A percentile compares a stretch with the other conserved stretches of the same genome.
phyloP scores from a whole-genome alignment of 1,140 invertebrate species.

The Akabosia matsudoensis region DNA sequence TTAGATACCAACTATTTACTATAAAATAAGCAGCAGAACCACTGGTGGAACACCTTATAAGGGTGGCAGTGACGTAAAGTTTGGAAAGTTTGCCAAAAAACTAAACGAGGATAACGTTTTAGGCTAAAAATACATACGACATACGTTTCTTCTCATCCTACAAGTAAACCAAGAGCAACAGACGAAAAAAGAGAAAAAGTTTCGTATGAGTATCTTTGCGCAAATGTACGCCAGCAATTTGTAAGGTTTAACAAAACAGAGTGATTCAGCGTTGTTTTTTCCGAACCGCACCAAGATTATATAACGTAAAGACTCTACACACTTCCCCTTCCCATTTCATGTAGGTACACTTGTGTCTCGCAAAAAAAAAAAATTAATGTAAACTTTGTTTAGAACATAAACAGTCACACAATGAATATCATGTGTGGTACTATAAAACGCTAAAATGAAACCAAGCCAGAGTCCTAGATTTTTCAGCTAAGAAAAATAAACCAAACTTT shows the following conservation, averaged over 20 bases:
- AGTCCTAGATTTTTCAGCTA: constrained; percentile 13
- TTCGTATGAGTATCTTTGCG: background rate
- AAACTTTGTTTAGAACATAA: background rate
- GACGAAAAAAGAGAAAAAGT: background rate
- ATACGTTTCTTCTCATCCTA: constrained; percentile 15
- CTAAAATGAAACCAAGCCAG: constrained; percentile 1
- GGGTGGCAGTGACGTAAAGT: constrained; percentile 35
- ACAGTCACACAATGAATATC: background rate
- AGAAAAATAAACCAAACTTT: constrained; percentile 14
- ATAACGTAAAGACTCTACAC: too few relatives aligned
- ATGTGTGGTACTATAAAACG: too few relatives aligned
- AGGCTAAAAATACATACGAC: constrained; percentile 45
- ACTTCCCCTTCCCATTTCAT: too few relatives aligned
- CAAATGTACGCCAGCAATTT: too few relatives aligned
- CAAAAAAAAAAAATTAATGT: constrained; percentile 8
- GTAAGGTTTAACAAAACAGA: too few relatives aligned
- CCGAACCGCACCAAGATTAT: too few relatives aligned
- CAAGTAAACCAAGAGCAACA: background rate
- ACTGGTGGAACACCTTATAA: constrained; percentile 39
- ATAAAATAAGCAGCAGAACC: background rate
- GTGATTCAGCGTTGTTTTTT: too few relatives aligned
- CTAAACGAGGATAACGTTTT: constrained; percentile 45
- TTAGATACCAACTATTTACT: background rate
- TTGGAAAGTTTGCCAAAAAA: constrained; percentile 45
- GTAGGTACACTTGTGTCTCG: too few relatives aligned